Conservation (phyloP, 2,797 vertebrate species). For the Percopsis omiscomaycus region DNA sequence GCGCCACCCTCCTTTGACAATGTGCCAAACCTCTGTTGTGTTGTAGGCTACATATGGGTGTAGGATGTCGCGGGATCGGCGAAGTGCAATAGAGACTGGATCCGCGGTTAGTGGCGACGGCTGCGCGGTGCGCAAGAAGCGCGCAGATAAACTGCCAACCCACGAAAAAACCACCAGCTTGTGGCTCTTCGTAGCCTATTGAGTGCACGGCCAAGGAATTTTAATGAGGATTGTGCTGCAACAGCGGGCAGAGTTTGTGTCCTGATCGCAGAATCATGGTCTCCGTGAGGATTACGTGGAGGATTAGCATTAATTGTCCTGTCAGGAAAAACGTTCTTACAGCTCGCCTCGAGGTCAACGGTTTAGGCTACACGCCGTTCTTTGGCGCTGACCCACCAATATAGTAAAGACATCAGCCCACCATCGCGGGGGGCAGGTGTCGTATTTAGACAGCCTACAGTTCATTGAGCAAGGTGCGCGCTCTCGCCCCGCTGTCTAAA, state of each 20-base stretch:
- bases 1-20: slow-evolving; percentile 53
- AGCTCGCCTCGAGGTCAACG: too few relatives aligned
- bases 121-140: slow-evolving; percentile 52
- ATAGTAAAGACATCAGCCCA: too few relatives aligned
- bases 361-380: slow-evolving; percentile 30
- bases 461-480: too few relatives aligned
- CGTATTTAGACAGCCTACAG: too few relatives aligned
- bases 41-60: slow-evolving; percentile 17
- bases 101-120: slow-evolving; percentile 32
- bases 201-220: slow-evolving; percentile 71
- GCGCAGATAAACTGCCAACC: slow-evolving; percentile 65
- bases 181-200: slow-evolving; percentile 41
- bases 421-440: too few relatives aligned
- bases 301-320: slow-evolving; percentile 38
- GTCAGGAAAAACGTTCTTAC: slow-evolving; percentile 25
- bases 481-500: too few relatives aligned
- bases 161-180: slow-evolving; percentile 31
- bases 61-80: slow-evolving; percentile 18
- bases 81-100: slow-evolving; percentile 5
- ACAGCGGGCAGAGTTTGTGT: slow-evolving; percentile 53
- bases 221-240: slow-evolving; percentile 77
- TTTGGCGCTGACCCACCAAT: too few relatives aligned
- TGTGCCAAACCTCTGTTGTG: slow-evolving; percentile 30
- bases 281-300: slow-evolving; percentile 16
- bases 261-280: slow-evolving; percentile 39